Evolutionary conservation across 2,888 invertebrate genomes (phyloP).

Genomic region (Ormyrus nitidulus): DNA sequence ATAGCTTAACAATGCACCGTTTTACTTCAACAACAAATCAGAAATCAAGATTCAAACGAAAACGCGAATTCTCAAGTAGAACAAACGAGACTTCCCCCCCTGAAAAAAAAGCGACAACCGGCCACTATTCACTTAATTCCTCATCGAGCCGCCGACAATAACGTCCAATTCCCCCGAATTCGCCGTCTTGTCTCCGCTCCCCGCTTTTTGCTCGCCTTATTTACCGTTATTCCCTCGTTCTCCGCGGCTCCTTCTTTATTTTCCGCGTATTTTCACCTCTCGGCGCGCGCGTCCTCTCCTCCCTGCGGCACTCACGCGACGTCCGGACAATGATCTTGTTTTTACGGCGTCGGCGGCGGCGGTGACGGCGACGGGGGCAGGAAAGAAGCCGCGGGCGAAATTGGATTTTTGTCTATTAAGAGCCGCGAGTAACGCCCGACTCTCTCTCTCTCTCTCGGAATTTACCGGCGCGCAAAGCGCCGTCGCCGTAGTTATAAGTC

Average conservation of each 20-base stretch:
- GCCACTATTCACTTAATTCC: no score
- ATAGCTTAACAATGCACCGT: no score
- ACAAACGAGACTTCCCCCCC: no score
- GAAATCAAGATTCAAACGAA: no score
- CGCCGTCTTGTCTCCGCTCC: neutral
- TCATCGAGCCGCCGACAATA: neutral
- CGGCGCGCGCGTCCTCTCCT: no score
- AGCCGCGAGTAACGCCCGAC: constrained; percentile 33
- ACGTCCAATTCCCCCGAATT: neutral
- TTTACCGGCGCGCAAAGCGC: constrained; percentile 34
- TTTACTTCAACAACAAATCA: no score
- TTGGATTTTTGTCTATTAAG: constrained; percentile 52
- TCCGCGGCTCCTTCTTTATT: constrained; percentile 1
- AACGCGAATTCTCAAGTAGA: no score
- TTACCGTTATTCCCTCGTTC: neutral
- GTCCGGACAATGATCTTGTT: constrained; percentile 33
- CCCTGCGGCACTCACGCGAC: no score
- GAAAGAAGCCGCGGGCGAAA: constrained; percentile 36
- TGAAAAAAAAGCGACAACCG: no score
- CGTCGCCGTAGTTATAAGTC: constrained; percentile 26
- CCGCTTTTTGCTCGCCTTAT: neutral
- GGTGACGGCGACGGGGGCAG: no score
- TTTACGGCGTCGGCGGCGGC: constrained; percentile 25
- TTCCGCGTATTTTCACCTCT: neutral
- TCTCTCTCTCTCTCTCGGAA: constrained; percentile 15